Conservation (phyloP, 2,113 vertebrate genomes). For the Prionailurus bengalensis region DNA sequence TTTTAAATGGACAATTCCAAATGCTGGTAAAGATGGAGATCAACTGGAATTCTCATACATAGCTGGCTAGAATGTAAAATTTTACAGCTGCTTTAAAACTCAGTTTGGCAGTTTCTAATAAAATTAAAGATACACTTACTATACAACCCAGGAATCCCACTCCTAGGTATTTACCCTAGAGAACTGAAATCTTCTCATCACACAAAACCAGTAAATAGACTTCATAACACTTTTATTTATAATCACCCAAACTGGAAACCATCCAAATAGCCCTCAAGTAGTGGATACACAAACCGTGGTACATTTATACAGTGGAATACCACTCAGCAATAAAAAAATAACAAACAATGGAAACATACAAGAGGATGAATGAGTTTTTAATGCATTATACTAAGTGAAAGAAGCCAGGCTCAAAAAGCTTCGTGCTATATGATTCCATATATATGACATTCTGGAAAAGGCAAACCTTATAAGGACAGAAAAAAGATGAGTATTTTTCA, state of each 20-base stretch:
- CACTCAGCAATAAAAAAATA: neutral
- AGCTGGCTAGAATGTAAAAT: neutral
- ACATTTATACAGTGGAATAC: neutral
- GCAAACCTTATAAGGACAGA: neutral
- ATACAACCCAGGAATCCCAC: neutral
- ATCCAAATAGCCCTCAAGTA: too few relatives aligned
- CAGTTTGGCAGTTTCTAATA: neutral
- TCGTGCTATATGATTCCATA: too few relatives aligned
- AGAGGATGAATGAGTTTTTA: neutral
- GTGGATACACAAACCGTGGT: neutral
- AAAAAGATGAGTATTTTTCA: neutral
- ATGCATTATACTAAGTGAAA: too few relatives aligned
- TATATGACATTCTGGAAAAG: neutral
- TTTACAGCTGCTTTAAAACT: too few relatives aligned
- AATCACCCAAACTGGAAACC: too few relatives aligned
- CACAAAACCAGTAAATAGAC: neutral
- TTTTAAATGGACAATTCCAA: neutral
- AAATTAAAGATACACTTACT: neutral
- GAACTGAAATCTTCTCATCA: neutral
- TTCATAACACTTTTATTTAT: neutral
- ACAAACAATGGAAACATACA: neutral
- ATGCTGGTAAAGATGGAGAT: neutral
- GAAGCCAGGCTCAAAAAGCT: too few relatives aligned
- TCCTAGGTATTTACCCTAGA: too few relatives aligned
- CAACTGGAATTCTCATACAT: neutral